Base-by-base conservation (phyloP, 2,888 invertebrate genomes). In the Zaprionus bogoriensis region DNA sequence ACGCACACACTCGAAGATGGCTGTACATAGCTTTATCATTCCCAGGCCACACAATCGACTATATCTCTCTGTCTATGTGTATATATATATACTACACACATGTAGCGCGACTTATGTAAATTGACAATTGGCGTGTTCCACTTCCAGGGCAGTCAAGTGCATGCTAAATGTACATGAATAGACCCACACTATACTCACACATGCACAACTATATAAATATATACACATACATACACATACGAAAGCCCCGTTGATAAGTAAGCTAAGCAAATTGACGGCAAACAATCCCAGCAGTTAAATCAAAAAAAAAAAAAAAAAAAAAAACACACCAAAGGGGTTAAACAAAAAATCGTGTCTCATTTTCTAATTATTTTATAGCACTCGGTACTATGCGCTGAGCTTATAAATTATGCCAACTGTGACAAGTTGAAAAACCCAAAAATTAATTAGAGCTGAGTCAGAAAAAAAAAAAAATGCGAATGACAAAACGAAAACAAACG, bases 71-170 rank as follows among this genome's bases (percentile, higher is more conserved):
- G 10, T 41, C 20, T 41, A n/a, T 20, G 12, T 23, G 23, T 42
- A 20, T 9, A 20, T 28, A 20, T 46, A 4, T 5, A 5, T 19
- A 12, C n/a, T n/a, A 14, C 7, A 12, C 12, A 48, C 36, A 9
- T 42, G 17, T 50, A 54, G 19, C 28, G 27, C 12, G 27, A 71
- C 58, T 67, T 72, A 79, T 68, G 78, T 68, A 76, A 79, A 79
- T 64, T 82, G 74, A 9, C 85, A 82, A 85, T 82, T 78, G 79
- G 32, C 72, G 67, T 82, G 79, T 57, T 71, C 82, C 57, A 79
- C 73, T 82, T 74, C 44, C 52, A 81, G 74, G 68, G 38, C 60
- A 51, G 60, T 67, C 65, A 74, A 62, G 57, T 72, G 76, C 71
- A 71, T 41, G 60, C 63, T 61, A 74, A 62, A 53, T 72, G 76